A percentile compares a stretch with the other conserved stretches of the same genome.
Evolutionary conservation across 2,797 vertebrate genomes (phyloP).

Genomic region (Oreochromis grahami): DNA sequence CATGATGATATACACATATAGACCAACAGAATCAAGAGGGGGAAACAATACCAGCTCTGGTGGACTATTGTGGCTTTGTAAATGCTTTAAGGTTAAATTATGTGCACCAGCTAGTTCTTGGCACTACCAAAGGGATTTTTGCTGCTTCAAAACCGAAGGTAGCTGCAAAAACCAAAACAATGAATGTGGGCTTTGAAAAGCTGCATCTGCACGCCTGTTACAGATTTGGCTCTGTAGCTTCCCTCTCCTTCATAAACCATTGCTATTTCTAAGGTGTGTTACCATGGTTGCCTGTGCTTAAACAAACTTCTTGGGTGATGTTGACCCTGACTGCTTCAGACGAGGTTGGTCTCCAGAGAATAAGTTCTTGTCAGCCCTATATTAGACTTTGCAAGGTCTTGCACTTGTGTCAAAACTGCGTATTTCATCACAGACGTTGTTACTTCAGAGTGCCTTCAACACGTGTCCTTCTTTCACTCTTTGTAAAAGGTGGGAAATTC

Average conservation of each 20-base stretch:
- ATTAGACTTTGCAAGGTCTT: not conserved
- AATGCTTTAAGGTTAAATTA: not conserved
- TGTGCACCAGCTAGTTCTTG: not conserved
- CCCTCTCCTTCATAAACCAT: not conserved
- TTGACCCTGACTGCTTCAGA: not conserved
- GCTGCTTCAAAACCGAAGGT: not conserved
- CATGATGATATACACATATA: not conserved
- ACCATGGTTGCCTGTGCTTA: not conserved
- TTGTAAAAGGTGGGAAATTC: not conserved
- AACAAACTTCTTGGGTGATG: not conserved
- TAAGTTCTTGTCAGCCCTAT: not conserved
- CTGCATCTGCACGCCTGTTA: not conserved
- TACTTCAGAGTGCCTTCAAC: slow-evolving; percentile 13
- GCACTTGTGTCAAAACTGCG: not conserved
- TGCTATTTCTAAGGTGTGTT: not conserved
- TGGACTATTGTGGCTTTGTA: not conserved
- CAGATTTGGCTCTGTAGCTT: not conserved
- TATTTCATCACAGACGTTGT: slow-evolving; percentile 31
- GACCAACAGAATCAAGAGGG: not conserved
- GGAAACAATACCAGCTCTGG: not conserved
- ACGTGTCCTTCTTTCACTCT: not conserved
- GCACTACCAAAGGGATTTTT: not conserved
- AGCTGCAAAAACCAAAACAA: not conserved
- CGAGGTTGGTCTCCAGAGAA: not conserved
- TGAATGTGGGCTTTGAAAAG: not conserved